Percentiles rank a stretch among this genome's conserved stretches.
Conservation (phyloP, 2,113 vertebrate species). For the Chaetodon auriga region DNA sequence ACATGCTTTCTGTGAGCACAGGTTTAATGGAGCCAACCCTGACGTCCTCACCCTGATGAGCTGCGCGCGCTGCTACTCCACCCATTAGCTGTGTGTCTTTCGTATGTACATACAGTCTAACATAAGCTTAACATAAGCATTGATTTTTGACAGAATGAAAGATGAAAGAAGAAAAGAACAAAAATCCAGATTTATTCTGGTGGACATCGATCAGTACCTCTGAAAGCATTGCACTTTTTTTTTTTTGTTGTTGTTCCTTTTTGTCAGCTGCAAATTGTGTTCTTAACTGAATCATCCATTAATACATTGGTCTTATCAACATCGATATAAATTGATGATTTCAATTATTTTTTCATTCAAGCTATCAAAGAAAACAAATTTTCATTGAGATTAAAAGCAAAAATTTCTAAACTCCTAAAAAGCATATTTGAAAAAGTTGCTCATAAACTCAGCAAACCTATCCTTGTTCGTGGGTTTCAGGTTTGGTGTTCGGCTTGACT, state of each 20-base stretch:
- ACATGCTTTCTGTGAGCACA: neutral
- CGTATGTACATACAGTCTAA: neutral
- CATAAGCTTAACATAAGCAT: too few relatives aligned
- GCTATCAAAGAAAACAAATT: conserved; percentile 7
- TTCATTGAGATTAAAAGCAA: neutral
- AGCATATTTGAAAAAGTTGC: neutral
- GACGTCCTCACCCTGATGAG: neutral
- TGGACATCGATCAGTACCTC: neutral
- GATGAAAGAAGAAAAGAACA: neutral
- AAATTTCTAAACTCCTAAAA: neutral
- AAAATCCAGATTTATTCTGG: neutral
- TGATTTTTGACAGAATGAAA: neutral
- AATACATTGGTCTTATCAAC: neutral
- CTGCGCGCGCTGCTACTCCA: neutral
- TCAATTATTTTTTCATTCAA: conserved; percentile 28
- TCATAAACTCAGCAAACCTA: neutral
- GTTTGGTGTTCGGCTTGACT: conserved; percentile 22
- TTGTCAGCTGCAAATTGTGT: neutral
- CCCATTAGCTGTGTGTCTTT: too few relatives aligned
- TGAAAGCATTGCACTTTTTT: neutral
- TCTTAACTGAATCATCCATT: neutral
- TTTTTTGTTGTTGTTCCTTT: neutral
- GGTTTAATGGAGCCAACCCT: neutral
- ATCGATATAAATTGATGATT: conserved; percentile 7
- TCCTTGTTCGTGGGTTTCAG: neutral